Conservation (phyloP, 2,797 vertebrate species). For the Acrossocheilus fasciatus region DNA sequence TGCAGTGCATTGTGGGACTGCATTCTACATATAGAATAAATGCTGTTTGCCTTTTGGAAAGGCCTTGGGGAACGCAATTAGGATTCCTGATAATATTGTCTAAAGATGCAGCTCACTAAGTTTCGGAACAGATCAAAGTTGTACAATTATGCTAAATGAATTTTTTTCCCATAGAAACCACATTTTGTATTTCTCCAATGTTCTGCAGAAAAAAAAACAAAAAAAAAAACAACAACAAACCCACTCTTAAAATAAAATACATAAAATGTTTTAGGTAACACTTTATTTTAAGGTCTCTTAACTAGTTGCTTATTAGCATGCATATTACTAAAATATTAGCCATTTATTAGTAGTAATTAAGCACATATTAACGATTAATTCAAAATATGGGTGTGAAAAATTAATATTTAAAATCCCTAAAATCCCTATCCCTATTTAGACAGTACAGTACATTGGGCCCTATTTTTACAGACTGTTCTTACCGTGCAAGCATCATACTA, state of each 20-base stretch:
- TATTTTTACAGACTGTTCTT: too few relatives aligned
- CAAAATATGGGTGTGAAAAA: too few relatives aligned
- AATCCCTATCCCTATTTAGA: too few relatives aligned
- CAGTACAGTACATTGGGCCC: too few relatives aligned
- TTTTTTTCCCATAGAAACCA: too few relatives aligned
- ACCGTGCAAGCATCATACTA: too few relatives aligned
- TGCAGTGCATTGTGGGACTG: not conserved
- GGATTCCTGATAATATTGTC: not conserved
- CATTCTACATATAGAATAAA: not conserved
- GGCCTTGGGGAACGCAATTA: not conserved
- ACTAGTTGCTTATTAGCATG: too few relatives aligned
- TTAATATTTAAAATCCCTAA: too few relatives aligned
- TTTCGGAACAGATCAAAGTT: not conserved
- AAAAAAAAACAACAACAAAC: not conserved
- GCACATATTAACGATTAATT: too few relatives aligned
- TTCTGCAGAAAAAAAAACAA: not conserved
- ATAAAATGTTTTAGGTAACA: not conserved
- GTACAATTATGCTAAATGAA: not conserved
- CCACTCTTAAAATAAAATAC: not conserved
- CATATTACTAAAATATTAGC: too few relatives aligned
- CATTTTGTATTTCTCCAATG: not conserved
- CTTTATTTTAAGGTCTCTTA: too few relatives aligned
- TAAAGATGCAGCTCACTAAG: not conserved
- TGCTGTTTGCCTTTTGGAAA: not conserved
- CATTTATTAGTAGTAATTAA: too few relatives aligned